Percentiles rank a stretch among this genome's conserved stretches.
Evolutionary conservation across 2,888 invertebrate species (phyloP).

Genomic region (Microchrysa polita): DNA sequence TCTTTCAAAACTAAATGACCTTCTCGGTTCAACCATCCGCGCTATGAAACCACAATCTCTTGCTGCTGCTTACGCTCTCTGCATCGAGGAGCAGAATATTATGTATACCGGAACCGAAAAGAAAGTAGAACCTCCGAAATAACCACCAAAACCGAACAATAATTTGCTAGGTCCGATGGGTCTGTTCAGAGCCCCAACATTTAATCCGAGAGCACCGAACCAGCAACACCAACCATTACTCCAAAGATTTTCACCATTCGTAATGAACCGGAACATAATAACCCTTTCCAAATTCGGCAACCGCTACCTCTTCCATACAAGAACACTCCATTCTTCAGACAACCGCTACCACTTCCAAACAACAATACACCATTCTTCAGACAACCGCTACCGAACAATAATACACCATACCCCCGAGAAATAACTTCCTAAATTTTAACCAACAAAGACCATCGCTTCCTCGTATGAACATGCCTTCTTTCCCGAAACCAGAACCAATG

Average conservation of each 20-base stretch:
- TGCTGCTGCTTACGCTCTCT: slow-evolving; percentile 42
- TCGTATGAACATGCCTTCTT: not conserved
- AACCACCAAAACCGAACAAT: not conserved
- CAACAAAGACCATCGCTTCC: too few relatives aligned
- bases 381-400: too few relatives aligned
- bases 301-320: too few relatives aligned
- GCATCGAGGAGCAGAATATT: slow-evolving; percentile 47
- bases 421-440: too few relatives aligned
- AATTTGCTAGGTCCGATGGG: too few relatives aligned
- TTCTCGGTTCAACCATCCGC: slow-evolving; percentile 37
- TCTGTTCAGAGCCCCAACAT: not conserved
- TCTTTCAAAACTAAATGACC: slow-evolving; percentile 41
- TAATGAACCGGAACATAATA: not conserved
- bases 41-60: slow-evolving; percentile 42
- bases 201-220: not conserved
- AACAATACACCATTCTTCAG: too few relatives aligned
- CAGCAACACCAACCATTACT: not conserved
- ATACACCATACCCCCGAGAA: too few relatives aligned
- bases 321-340: too few relatives aligned
- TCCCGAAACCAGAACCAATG: not conserved
- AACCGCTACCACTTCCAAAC: too few relatives aligned
- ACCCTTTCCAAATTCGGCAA: not conserved
- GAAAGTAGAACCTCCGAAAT: too few relatives aligned
- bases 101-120: slow-evolving; percentile 19
- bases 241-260: not conserved